Evolutionary conservation across 2,888 invertebrate genomes (phyloP), one percentile per base, ranked within the genome.

Genomic region (Cataglyphis livida): DNA sequence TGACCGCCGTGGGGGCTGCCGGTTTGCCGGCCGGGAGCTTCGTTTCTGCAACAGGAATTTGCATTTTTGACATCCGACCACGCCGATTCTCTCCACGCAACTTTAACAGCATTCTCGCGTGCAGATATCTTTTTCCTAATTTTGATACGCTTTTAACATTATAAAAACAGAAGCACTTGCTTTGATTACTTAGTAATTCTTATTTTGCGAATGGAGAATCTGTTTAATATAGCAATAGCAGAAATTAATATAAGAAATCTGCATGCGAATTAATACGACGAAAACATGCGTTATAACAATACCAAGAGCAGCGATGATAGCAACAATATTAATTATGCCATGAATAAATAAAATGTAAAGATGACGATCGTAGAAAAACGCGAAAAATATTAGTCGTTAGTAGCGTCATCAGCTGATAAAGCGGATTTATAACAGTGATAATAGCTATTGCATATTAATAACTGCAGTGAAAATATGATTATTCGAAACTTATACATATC

Each of bases 11-110:
- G 92, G 93, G 92, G 78, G 93, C 89, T 25, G 96, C 96, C 95
- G 95, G 96, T 95, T 94, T 94, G 94, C 93, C 94, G 96, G 96
- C 97, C 96, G 96, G 96, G 96, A 96, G 97, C 97, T 98, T 98
- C 98, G 97, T 98, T 98, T 98, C 98, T 98, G 95, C 89, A 95
- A 95, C 90, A 90, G 28, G 41, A 86, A 78, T 82, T 73, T 28
- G 7, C 15, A 70, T 74, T 82, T 86, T 85, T 70, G 18, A 18
- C 51, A 87, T 66, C 66, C 54, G 12, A 9, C n/a, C 10, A 4
- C 25, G 15, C 18, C 21, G 4, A 35, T 21, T 51, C 12, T 57
- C 25, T 44, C 51, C 48, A 62, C 79, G 62, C 35, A 64, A 78
- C 44, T 64, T 44, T 28, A 78, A 71, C 51, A 64, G 25, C n/a